Base-by-base conservation (phyloP, 2,113 vertebrate species). In the Pimephales promelas region DNA sequence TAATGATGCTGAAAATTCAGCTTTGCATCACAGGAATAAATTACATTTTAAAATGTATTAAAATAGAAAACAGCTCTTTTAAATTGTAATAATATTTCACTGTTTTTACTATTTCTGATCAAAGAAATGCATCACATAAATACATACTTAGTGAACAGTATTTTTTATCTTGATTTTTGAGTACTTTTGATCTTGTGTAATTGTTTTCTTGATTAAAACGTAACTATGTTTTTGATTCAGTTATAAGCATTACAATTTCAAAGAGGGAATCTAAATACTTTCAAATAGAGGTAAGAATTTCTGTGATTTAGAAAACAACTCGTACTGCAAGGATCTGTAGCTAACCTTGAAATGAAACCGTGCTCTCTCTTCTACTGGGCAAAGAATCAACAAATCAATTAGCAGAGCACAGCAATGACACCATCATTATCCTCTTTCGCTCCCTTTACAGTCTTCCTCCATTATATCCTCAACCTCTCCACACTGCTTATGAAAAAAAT, bases 401-500 rank as follows among this genome's bases (percentile, higher is more conserved):
- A 71, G 73, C 28, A 78, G 34, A 86, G 28, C 72, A 73, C 80
- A 68, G 74, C 20, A n/a, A 85, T 57, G 78, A 40, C 36, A 76
- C 77, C 76, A 66, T 75, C 52, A 81, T 62, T 64, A 52, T 43
- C 79, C 87, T 87, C 40, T 76, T 59, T 43, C 22, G 57, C 57
- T 84, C 26, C 5, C 56, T 86, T 85, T 90, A 81, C 49, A 64
- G 43, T 57, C 47, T 72, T 47, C 83, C 43, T 84, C 34, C 79
- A 59, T 76, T 64, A 49, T 22, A 36, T 40, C 34, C 18, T 34
- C 66, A 70, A 81, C 11, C 64, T 74, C n/a, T 74, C 43, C 40
- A 73, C 62, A 61, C 56, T 72, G 24, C 77, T 82, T 83, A 88
- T 64, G 86, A 85, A 82, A 82, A 90, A 93, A 74, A 74, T 94